Conservation (phyloP, 2,113 vertebrate species). For the Siniperca knerii region DNA sequence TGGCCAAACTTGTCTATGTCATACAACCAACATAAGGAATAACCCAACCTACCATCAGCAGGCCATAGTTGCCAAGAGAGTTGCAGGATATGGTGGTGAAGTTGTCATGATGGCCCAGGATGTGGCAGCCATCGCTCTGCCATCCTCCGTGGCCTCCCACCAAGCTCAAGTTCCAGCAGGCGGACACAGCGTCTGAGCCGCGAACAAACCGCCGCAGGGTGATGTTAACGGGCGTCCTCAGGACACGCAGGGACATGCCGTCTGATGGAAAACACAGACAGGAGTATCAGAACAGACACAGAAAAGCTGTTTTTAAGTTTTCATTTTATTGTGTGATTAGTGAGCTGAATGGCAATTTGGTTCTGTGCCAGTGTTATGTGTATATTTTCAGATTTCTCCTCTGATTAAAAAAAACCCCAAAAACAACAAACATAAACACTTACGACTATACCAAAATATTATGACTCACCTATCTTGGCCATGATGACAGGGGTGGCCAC, state of each 20-base stretch:
- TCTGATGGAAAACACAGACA: slow-evolving; percentile 78
- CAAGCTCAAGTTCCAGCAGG: slow-evolving; percentile 94
- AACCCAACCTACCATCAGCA: slow-evolving; percentile 89
- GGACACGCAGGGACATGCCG: slow-evolving; percentile 81
- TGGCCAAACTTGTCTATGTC: neutral
- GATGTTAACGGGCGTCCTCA: slow-evolving; percentile 88
- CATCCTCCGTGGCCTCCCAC: slow-evolving; percentile 93
- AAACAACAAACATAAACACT: neutral
- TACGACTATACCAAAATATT: neutral
- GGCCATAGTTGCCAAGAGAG: slow-evolving; percentile 93
- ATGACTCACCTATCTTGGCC: slow-evolving; percentile 90
- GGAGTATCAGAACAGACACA: neutral
- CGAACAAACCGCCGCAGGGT: slow-evolving; percentile 91
- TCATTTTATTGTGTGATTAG: neutral
- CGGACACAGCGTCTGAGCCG: slow-evolving; percentile 91
- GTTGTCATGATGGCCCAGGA: slow-evolving; percentile 92
- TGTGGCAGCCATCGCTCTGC: slow-evolving; percentile 92
- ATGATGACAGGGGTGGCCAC: slow-evolving; percentile 96
- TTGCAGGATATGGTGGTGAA: slow-evolving; percentile 94
- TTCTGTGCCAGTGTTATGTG: neutral
- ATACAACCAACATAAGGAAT: accelerated
- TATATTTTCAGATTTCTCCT: neutral
- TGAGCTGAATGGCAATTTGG: neutral
- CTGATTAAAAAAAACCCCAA: too few relatives aligned
- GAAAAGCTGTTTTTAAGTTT: neutral